Percentiles rank a stretch among this genome's conserved stretches.
These are phyloP conservation scores for Macrosiphum euphorbiae DNA, from an alignment of 2,888 invertebrate species.

Conservation along the genomic window DNA sequence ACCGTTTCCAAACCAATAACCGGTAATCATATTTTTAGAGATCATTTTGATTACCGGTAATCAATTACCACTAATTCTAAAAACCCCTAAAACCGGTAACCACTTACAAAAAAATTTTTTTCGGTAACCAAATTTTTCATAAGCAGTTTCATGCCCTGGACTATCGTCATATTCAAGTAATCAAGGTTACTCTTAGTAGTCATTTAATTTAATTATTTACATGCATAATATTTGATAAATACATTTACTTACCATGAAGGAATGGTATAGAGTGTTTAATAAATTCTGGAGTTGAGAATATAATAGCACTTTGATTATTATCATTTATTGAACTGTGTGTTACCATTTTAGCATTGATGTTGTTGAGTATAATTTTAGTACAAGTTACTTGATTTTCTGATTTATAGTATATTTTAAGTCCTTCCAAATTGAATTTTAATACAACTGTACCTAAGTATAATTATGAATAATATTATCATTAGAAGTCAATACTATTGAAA, in stretches of 20 bases:
- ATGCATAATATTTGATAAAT: background rate
- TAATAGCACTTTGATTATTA: constrained; percentile 39
- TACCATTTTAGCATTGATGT: constrained; percentile 42
- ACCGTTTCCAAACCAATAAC: too few relatives aligned
- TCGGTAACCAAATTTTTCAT: too few relatives aligned
- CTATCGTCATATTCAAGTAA: background rate
- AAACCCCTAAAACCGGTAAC: too few relatives aligned
- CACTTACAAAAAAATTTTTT: too few relatives aligned
- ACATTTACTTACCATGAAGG: constrained; percentile 51
- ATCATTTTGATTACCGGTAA: too few relatives aligned
- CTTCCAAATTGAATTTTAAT: constrained; percentile 53
- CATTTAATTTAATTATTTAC: background rate
- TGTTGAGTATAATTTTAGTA: constrained; percentile 49
- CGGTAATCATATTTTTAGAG: too few relatives aligned
- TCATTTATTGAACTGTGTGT: constrained; percentile 12
- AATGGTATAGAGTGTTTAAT: constrained; percentile 39
- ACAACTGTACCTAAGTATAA: constrained; percentile 39
- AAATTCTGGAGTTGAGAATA: constrained; percentile 53
- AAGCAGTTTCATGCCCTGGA: too few relatives aligned
- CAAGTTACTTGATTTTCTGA: constrained; percentile 30
- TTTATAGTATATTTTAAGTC: constrained; percentile 48
- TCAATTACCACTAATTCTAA: too few relatives aligned
- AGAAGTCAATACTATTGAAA: background rate
- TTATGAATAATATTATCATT: background rate
- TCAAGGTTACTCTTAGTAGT: background rate